Percentiles rank a stretch among this genome's conserved stretches.
phyloP scores from a whole-genome alignment of 2,113 vertebrate species.

The Amazona guildingii region DNA sequence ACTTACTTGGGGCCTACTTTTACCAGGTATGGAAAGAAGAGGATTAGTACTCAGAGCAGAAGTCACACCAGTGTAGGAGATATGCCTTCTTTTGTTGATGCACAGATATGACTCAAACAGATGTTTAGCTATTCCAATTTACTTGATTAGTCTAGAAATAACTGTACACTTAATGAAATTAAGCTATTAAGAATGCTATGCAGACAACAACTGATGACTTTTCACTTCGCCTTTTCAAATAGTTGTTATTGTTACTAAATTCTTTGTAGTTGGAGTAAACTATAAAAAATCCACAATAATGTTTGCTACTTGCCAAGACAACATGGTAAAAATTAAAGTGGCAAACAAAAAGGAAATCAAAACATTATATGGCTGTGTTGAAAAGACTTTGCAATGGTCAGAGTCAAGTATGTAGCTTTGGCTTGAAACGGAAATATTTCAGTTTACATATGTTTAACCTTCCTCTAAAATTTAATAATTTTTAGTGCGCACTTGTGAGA shows the following conservation, averaged over 20 bases:
- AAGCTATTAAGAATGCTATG: not conserved
- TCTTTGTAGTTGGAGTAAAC: not conserved
- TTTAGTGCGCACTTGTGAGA: not conserved
- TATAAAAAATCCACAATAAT: not conserved
- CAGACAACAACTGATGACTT: not conserved
- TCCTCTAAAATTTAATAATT: not conserved
- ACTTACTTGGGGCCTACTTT: not conserved
- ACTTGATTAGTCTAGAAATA: not conserved
- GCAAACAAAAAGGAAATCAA: not conserved
- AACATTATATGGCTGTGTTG: not conserved
- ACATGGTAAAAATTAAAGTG: not conserved
- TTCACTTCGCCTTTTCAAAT: not conserved
- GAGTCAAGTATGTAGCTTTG: not conserved
- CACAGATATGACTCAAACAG: not conserved
- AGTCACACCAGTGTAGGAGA: not conserved
- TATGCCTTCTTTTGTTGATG: not conserved
- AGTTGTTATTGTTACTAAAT: not conserved
- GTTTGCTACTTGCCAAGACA: not conserved
- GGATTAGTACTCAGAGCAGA: not conserved
- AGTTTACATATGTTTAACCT: not conserved
- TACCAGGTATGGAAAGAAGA: not conserved
- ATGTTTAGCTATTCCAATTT: not conserved
- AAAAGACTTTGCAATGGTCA: not conserved
- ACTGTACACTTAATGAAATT: not conserved
- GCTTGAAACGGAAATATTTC: not conserved